A percentile compares a stretch with the other conserved stretches of the same genome.
Conservation (phyloP, 2,113 vertebrate genomes). For the Neodon shergylaensis region DNA sequence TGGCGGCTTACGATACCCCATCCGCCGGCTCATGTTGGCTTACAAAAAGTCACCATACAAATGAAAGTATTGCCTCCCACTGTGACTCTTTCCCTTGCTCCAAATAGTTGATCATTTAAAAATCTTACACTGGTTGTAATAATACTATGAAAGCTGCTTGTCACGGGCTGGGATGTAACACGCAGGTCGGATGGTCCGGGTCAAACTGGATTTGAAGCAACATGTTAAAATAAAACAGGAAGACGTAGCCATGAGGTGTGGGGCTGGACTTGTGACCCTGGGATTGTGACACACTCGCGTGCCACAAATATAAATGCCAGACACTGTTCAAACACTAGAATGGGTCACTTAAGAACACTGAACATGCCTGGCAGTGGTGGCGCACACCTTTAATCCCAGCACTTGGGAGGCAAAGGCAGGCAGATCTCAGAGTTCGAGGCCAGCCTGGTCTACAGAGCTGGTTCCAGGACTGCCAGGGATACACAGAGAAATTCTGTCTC, state of each 20-base stretch:
- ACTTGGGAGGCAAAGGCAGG: not conserved
- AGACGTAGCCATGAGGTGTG: not conserved
- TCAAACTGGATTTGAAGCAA: not conserved
- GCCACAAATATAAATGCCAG: not conserved
- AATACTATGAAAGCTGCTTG: not conserved
- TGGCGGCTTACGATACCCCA: not conserved
- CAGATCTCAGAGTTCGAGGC: not conserved
- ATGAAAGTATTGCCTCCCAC: slow-evolving; percentile 14
- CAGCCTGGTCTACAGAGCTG: not conserved
- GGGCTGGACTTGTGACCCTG: not conserved
- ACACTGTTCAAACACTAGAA: not conserved
- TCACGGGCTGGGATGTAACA: not conserved
- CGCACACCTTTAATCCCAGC: not conserved
- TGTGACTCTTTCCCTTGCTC: not conserved
- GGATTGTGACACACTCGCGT: too few species aligned
- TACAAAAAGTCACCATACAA: slow-evolving; percentile 1
- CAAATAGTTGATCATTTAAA: slow-evolving; percentile 33
- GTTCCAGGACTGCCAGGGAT: too few species aligned
- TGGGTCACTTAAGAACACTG: not conserved
- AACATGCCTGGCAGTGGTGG: not conserved
- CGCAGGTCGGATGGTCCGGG: not conserved
- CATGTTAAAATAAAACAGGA: slow-evolving; percentile 3
- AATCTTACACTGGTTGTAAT: not conserved
- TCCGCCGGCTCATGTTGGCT: not conserved
- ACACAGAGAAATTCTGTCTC: not conserved